A percentile compares a stretch with the other conserved stretches of the same genome.
Conservation (phyloP, 2,113 vertebrate species). For the Thermophis baileyi region DNA sequence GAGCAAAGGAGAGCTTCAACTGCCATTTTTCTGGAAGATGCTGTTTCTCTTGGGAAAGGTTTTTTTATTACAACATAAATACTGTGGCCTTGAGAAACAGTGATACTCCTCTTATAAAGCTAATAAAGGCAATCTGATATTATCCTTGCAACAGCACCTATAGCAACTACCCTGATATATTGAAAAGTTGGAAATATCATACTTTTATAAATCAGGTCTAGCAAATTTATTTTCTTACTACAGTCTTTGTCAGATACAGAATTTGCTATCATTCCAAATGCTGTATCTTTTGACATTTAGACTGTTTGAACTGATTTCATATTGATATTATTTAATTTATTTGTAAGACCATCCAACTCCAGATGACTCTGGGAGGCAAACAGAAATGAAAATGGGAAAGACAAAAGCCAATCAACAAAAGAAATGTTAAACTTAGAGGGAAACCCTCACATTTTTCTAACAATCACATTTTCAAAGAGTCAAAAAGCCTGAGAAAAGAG, state of each 20-base stretch:
- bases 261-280: background rate
- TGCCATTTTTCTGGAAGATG: background rate
- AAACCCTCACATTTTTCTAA: background rate
- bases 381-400: background rate
- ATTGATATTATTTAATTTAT: background rate
- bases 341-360: background rate
- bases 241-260: fast-evolving
- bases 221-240: background rate
- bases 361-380: background rate
- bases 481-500: background rate
- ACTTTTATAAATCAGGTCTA: background rate
- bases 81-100: background rate
- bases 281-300: background rate
- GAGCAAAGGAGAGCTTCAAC: background rate
- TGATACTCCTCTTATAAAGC: background rate
- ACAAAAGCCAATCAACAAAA: background rate
- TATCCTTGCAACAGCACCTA: background rate
- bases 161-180: background rate
- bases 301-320: background rate
- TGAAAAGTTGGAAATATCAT: background rate
- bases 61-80: background rate
- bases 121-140: background rate
- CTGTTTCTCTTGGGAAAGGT: background rate
- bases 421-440: background rate
- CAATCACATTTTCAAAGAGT: background rate